phyloP scores from a whole-genome alignment of 92 coral and sea anemone species.

The Pocillopora grandis region DNA sequence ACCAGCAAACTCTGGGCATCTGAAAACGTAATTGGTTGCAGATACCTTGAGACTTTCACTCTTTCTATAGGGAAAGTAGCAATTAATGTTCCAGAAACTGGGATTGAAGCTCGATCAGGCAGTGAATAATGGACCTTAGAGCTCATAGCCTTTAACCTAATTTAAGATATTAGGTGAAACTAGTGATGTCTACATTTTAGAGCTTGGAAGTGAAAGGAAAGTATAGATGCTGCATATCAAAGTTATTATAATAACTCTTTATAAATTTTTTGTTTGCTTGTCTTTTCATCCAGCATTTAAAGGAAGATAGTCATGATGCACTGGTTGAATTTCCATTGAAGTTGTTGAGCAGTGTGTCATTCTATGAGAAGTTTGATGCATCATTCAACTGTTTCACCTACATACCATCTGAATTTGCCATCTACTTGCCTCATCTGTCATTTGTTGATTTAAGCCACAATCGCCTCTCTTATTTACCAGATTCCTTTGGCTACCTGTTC shows the following conservation, averaged over 20 bases:
- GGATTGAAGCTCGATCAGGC: no score
- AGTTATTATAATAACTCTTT: not conserved
- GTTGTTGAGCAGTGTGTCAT: conserved; percentile 67
- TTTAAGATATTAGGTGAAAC: no score
- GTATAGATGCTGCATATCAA: no score
- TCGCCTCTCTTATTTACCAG: conserved; percentile 73
- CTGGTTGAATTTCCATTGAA: conserved; percentile 77
- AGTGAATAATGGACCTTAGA: no score
- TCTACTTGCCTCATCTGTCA: conserved; percentile 87
- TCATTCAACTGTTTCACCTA: conserved; percentile 79
- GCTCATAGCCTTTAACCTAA: no score
- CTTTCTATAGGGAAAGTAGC: no score
- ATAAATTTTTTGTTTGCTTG: not conserved
- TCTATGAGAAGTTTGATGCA: conserved; percentile 88
- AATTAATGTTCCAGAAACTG: no score
- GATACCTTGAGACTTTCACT: no score
- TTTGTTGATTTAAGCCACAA: conserved; percentile 87
- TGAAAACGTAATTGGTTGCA: no score
- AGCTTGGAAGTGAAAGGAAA: no score
- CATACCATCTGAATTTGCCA: conserved; percentile 86
- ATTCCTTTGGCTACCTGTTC: conserved; percentile 88
- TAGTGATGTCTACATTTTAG: no score
- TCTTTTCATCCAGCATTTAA: conserved; percentile 51
- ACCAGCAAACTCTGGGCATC: no score
- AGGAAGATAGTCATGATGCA: conserved; percentile 64